Conservation (phyloP, 2,797 vertebrate species). For the Neosilurus hyrtlii region DNA sequence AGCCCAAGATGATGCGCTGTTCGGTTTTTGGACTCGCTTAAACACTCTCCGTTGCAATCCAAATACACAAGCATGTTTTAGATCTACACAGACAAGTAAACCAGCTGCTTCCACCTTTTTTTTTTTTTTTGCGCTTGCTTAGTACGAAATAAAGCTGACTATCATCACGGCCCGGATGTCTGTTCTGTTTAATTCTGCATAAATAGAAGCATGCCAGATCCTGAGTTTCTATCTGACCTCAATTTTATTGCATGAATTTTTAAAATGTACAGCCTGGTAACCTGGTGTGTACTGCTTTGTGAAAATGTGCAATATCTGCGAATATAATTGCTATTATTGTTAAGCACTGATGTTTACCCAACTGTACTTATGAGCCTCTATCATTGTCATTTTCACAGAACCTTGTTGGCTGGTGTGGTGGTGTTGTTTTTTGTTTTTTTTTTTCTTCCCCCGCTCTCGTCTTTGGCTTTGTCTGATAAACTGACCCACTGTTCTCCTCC, state of each 20-base stretch:
- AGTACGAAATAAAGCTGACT: neutral
- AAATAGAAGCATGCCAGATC: neutral
- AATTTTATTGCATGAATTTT: neutral
- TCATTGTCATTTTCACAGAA: constrained; percentile 7
- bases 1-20: neutral
- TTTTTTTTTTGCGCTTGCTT: neutral
- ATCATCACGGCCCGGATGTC: neutral
- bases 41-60: neutral
- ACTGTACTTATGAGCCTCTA: neutral
- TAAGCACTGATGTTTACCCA: neutral
- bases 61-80: neutral
- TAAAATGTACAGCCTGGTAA: neutral
- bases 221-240: neutral
- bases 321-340: neutral
- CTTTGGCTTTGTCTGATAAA: neutral
- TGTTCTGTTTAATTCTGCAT: neutral
- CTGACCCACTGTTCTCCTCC: constrained; percentile 52
- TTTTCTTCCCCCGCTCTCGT: neutral
- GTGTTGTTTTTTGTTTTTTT: neutral
- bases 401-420: neutral
- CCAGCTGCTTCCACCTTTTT: neutral
- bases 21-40: neutral
- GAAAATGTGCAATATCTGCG: neutral
- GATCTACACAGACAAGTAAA: neutral
- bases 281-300: neutral